Evolutionary conservation across 2,888 invertebrate genomes (phyloP), one percentile per base, ranked within the genome.

Genomic region (Heliconius erato): DNA sequence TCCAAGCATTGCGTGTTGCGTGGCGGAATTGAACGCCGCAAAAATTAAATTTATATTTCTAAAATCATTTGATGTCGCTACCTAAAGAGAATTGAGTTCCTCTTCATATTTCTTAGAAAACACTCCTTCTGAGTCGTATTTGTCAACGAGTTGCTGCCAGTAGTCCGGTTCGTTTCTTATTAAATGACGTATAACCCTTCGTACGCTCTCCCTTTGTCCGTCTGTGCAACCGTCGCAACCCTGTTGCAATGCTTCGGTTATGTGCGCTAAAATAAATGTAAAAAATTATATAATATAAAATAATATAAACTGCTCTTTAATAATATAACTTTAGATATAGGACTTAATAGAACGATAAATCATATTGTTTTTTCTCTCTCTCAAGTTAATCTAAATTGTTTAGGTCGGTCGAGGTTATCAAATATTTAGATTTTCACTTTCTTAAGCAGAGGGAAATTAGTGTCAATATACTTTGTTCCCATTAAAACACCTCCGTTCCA

Each of bases 161-260:
- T 88, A 90, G 0, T 87, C 86, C 0, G 88, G 88, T 63, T 96
- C 95, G n/a, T 94, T 84, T 14, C 92, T 91, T 74, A 94, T 90
- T 69, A 96, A 87, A 85, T 95, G 92, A 4, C 87, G 87, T 87
- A 96, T 94, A 0, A 96, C 95, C 35, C 92, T 92, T 0, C 91
- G 89, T 49, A 94, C 91, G 2, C 92, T 92, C 1, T 87, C 86
- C 2, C 91, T 91, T 77, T 96, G 96, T 0, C 87, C 88, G 0
- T 88, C 88, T 0, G 93, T 93, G 86, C 96, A 96, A 83, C 92
- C 93, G 0, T 88, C 86, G 85, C 96, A 96, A 0, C 94, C 95
- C 9, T 91, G 91, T 81, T 92, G 91, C 0, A 96, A 89, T 0
- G 94, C 96, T n/a, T 96, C 95, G 0, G 91, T 87, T 12, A 96